Percentiles rank a stretch among this genome's conserved stretches.
Evolutionary conservation across 2,888 invertebrate species (phyloP).

Genomic region (Podotricha telesiphe): DNA sequence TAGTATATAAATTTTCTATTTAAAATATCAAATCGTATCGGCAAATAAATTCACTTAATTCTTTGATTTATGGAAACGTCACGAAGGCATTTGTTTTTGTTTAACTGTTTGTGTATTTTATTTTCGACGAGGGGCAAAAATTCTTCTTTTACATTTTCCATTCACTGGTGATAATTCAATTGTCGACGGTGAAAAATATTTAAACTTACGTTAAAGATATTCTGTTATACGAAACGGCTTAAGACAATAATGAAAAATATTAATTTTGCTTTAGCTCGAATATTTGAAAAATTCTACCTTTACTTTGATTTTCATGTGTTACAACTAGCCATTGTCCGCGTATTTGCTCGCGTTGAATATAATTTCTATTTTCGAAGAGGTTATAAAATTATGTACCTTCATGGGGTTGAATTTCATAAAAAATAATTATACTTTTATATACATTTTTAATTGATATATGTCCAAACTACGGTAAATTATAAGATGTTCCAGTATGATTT

Average conservation of each 20-base stretch:
- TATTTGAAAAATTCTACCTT: not conserved
- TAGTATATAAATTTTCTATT: not conserved
- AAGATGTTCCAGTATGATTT: no score
- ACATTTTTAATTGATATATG: no score
- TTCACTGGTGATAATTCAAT: slow-evolving; percentile 4
- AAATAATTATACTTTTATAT: no score
- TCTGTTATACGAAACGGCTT: not conserved
- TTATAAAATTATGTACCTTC: no score
- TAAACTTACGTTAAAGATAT: not conserved
- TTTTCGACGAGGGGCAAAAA: slow-evolving; percentile 12
- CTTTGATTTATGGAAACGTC: slow-evolving; percentile 32
- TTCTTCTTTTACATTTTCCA: slow-evolving; percentile 22
- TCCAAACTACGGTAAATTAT: no score
- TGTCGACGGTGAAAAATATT: not conserved
- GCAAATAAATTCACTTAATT: slow-evolving; percentile 27
- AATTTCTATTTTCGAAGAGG: no score
- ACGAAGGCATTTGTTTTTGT: slow-evolving; percentile 29
- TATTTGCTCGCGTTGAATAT: no score
- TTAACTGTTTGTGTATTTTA: slow-evolving; percentile 23
- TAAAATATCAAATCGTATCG: slow-evolving; percentile 7
- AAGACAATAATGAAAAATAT: slow-evolving; percentile 8
- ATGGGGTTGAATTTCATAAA: no score
- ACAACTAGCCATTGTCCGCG: no score
- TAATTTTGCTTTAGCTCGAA: not conserved
- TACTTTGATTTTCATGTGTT: not conserved